Base-by-base conservation (phyloP, 1,140 invertebrate species). In the Leptopilina clavipes region DNA sequence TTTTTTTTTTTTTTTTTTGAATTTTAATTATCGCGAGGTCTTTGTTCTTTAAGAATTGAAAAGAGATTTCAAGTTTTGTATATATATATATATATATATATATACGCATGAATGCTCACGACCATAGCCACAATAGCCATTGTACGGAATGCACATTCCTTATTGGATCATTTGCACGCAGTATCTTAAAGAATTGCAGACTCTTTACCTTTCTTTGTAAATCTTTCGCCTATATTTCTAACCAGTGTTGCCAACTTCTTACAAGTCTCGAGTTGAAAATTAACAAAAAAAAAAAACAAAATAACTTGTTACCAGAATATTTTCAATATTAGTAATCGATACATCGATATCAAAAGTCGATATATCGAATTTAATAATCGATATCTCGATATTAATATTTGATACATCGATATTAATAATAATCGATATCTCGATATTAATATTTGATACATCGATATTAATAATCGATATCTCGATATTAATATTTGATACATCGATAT, bases 161-260 rank as follows among this genome's bases (percentile, higher is more conserved):
- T 65, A 65, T 65, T 65, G 56, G 56, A 65, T 65, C 56, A 65
- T 65, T 65, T 65, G 56, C 56, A 31, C 56, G 19, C 19, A 31
- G 25, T 31, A n/a, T 14, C 56, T 65, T 31, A 22, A 65, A 8
- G 22, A 1, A 40, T 12, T 22, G 22, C 56, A 40, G 37, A 40
- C 56, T 65, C 25, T 65, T 65, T 11, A 11, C 54, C 54, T 11
- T 19, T 22, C 18, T 59, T 59, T 59, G 11, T 25, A 12, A 59
- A 25, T 59, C 54, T 25, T 10, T 22, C 9, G 7, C 19, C 10
- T 12, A 22, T 59, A n/a, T 9, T 12, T 59, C 22, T 8, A 22
- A 3, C 22, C 10, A 59, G 9, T 25, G 8, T 22, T 59, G 10
- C 8, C 18, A 54, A 54, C 17, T 54, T 54, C 37, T 40, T 40